phyloP scores from a whole-genome alignment of 1,140 invertebrate species.

The Onthophagus taurus region DNA sequence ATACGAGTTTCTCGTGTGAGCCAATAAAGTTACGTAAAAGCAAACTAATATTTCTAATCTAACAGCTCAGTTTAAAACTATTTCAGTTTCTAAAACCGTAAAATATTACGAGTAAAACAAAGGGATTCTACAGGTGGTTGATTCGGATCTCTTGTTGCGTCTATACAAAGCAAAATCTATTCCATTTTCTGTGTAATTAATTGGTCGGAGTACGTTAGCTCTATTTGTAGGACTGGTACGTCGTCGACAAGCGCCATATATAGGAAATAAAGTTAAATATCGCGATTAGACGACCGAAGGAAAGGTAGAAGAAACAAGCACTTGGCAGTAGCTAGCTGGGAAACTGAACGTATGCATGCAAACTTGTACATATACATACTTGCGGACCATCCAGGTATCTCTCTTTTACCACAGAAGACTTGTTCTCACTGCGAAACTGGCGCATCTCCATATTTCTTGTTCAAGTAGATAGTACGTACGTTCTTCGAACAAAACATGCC shows the following conservation, averaged over 20 bases:
- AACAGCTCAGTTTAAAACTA: too few relatives aligned
- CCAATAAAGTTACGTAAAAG: too few relatives aligned
- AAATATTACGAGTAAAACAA: not conserved
- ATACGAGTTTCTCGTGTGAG: too few relatives aligned
- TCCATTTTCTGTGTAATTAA: not conserved
- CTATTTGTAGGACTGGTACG: too few relatives aligned
- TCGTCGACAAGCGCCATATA: too few relatives aligned
- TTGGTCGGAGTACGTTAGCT: not conserved
- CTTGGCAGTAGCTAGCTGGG: too few relatives aligned
- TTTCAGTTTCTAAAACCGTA: not conserved
- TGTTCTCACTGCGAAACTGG: not conserved
- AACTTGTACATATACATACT: not conserved
- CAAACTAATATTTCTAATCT: too few relatives aligned
- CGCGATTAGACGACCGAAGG: not conserved
- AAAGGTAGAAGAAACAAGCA: too few relatives aligned
- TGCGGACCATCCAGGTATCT: not conserved
- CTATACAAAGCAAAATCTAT: not conserved
- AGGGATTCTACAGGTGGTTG: not conserved
- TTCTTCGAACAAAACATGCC: not conserved
- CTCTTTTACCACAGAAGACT: too few relatives aligned
- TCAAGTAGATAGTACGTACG: too few relatives aligned
- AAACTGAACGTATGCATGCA: not conserved
- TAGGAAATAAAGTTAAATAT: conserved; percentile 3
- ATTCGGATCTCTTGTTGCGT: not conserved
- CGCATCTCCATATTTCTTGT: not conserved